phyloP scores from a whole-genome alignment of 2,113 vertebrate species.

The Psilopsiagon aymara region DNA sequence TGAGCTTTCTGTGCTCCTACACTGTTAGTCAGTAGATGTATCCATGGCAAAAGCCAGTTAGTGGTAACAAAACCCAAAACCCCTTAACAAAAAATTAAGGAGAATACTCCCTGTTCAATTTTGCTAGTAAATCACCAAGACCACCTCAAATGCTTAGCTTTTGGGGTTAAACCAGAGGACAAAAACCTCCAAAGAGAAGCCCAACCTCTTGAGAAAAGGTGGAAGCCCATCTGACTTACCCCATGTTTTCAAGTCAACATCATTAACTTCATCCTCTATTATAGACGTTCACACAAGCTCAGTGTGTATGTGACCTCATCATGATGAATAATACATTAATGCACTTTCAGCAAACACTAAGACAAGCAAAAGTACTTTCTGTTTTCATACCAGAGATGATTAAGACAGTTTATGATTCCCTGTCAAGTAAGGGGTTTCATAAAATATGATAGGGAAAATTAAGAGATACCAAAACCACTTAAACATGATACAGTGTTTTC shows the following conservation, averaged over 20 bases:
- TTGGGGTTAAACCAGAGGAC: background rate
- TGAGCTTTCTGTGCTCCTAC: background rate
- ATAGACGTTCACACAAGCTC: background rate
- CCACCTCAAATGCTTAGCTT: background rate
- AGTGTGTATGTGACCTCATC: background rate
- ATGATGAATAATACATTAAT: slow-evolving; percentile 41
- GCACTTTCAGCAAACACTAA: background rate
- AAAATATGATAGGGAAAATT: background rate
- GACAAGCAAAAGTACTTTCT: background rate
- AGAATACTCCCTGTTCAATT: background rate
- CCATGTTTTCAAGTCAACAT: background rate
- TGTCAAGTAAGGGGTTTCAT: background rate
- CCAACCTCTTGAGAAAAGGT: background rate
- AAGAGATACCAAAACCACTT: background rate
- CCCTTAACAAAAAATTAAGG: background rate
- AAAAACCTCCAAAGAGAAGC: background rate
- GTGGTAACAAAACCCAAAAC: background rate
- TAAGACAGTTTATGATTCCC: slow-evolving; percentile 8
- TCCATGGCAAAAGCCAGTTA: background rate
- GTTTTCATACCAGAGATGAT: slow-evolving; percentile 40
- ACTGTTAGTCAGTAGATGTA: background rate
- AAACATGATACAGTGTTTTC: background rate
- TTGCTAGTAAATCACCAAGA: background rate
- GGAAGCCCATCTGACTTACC: background rate
- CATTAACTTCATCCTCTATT: background rate